These are phyloP conservation scores for Theodoxus fluviatilis DNA, from an alignment of 2,888 invertebrate species.

Conservation along the genomic window DNA sequence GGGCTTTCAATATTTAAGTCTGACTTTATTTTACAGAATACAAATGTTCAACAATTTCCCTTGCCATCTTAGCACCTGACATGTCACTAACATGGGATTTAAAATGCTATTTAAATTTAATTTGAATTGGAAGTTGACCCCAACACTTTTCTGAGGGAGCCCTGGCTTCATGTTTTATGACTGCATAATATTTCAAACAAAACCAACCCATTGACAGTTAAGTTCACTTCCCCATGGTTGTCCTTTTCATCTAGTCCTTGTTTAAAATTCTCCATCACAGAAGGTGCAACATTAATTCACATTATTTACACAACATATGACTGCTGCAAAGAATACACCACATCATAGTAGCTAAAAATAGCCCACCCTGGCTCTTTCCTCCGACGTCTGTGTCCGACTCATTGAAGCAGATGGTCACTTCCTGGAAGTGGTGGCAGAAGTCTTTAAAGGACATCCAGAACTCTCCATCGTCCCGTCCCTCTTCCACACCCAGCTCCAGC, in stretches of 20 bases:
- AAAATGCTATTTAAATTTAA: too few relatives aligned
- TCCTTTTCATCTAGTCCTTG: too few relatives aligned
- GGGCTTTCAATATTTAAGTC: not conserved
- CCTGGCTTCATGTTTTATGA: too few relatives aligned
- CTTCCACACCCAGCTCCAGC: slow-evolving; percentile 53
- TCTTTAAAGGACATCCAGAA: slow-evolving; percentile 68
- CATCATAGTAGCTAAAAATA: not conserved
- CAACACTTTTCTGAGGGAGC: too few relatives aligned
- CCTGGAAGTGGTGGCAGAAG: slow-evolving; percentile 66
- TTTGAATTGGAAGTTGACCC: too few relatives aligned
- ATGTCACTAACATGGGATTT: too few relatives aligned
- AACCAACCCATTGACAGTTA: not conserved
- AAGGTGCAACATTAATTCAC: too few relatives aligned
- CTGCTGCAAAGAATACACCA: not conserved
- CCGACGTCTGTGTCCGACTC: slow-evolving; percentile 67
- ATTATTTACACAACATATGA: not conserved
- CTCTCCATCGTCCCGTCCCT: slow-evolving; percentile 65
- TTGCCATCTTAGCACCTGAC: too few relatives aligned
- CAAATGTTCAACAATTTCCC: not conserved
- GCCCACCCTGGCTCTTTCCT: too few relatives aligned
- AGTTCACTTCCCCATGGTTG: too few relatives aligned
- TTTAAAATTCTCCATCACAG: too few relatives aligned
- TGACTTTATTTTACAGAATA: not conserved
- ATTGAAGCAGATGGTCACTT: slow-evolving; percentile 67
- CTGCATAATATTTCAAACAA: not conserved